Evolutionary conservation across 2,797 vertebrate genomes (phyloP), one percentile per base, ranked within the genome.

Genomic region (Orestias chungarensis): DNA sequence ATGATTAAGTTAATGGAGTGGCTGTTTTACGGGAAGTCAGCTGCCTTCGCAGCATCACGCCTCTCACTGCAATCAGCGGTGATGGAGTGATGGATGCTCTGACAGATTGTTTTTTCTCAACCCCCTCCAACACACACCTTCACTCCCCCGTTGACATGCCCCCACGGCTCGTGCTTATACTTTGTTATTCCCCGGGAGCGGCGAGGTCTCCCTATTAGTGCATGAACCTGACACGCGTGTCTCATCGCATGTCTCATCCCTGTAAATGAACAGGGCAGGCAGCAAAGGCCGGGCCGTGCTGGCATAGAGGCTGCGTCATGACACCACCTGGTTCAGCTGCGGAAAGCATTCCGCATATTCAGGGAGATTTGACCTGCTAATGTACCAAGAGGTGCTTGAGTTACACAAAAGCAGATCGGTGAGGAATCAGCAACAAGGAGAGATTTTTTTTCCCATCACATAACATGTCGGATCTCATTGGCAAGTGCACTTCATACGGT

Each of bases 31-130:
- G 85, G 91, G 91, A 86, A 89, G 89, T 84, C 88, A 89, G 85
- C 82, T 90, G 89, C 91, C 92, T 94, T 92, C 82, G 90, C 87
- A 83, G 89, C 90, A 91, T 93, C 90, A 86, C 87, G 83, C 85
- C 88, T 89, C 87, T 90, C 83, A 65, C 87, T 85, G 91, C 91
- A 94, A 91, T 94, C 93, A 91, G 87, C 52, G 42, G 86, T 89
- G 92, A 93, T 91, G 88, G 88, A 92, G 89, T 90, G 91, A 91
- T 82, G 81, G 86, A 88, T 90, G 89, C 83, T 86, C 83, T 82
- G 88, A 87, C 73, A 87, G 85, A 84, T 86, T 90, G 82, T 86
- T 82, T 76, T 79, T 81, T 69, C 31, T 12, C 0, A 27, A 8
- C 42, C 25, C 65, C 76, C 82, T 7, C 6, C 20, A 61, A 61